Base-by-base conservation (phyloP, 2,888 invertebrate species). In the Tetramorium bicarinatum region DNA sequence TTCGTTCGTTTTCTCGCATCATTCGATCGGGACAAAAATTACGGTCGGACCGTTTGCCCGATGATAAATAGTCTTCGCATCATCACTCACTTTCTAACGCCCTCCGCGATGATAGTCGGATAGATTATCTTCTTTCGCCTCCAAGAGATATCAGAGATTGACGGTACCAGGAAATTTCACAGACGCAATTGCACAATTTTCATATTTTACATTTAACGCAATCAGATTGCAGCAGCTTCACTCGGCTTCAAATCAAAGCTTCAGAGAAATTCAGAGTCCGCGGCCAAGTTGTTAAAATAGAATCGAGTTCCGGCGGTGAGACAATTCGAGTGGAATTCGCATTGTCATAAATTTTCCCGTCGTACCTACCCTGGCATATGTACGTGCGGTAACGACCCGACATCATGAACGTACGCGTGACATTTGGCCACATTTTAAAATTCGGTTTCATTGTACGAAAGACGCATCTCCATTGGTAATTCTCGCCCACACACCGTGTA, bases 401-500 rank as follows among this genome's bases (percentile, higher is more conserved):
- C 54, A 1, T 52, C 29, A 69, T 64, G 21, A 71, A 67, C n/a
- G 6, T 67, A 67, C 52, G 67, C 69, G 44, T 56, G 71, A 71
- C 71, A 79, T 29, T 56, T 34, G 71, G 71, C 44, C 21, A 56
- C 56, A 56, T 79, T 71, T 79, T 71, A 71, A 79, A 79, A 79
- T 79, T 67, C 56, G 21, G 71, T 59, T 34, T 79, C 44, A 34
- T 44, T 66, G 64, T 76, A 64, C 76, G 86, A 88, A 83, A 90
- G 91, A 92, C 91, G 93, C 91, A 92, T 92, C 91, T 88, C 91
- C 89, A 92, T 90, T 91, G 88, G 92, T 92, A 93, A 93, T 93
- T 93, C 92, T 92, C 94, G 91, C 94, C 94, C 90, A 94, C 94
- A 92, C 92, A 85, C 89, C 87, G 87, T 88, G 83, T 87, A 89